Base-by-base conservation (phyloP, 2,113 vertebrate species). In the Oryzias curvinotus region DNA sequence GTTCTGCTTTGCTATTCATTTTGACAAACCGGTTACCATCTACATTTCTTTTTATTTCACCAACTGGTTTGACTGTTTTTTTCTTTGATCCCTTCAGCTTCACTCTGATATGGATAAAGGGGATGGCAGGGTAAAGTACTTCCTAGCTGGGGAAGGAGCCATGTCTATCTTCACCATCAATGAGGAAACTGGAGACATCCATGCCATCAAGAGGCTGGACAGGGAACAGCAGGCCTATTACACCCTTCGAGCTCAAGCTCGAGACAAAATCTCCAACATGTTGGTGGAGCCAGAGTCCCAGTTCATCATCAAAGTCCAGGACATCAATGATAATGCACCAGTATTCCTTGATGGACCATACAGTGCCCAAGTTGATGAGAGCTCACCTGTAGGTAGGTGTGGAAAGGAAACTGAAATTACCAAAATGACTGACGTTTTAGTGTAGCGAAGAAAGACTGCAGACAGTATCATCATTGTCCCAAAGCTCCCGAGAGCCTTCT, bases 91-190 rank as follows among this genome's bases (percentile, higher is more conserved):
- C 12, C 3, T 54, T 3, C 92, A 97, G 96, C 92, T 98, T 78
- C 96, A 98, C 91, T 98, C 95, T 50, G 95, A 98, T 70, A 90
- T 95, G 89, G 95, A 98, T 84, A 93, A 92, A 90, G 96, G 95
- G 75, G 94, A 95, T 57, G 93, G 93, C 52, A 91, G 91, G 65
- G 93, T 98, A 82, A 96, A 93, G 89, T 98, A 98, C 71, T 90
- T 96, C 85, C 92, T 98, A 81, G 94, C 79, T 14, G 96, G 95
- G 0, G 95, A 98, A 87, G 96, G 96, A 68, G 95, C 95, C 15
- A 91, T 85, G 86, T 95, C 95, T 85, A 93, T 96, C 87, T 98
- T 98, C 89, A 95, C 93, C 88, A 95, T 97, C 53, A 94, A 97
- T 85, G 95, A 97, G 85, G 93, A 94, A 85, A 97, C 96, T 0